phyloP scores from a whole-genome alignment of 53 echinoderm and acorn worm genomes.

The Hippasteria phrygiana region DNA sequence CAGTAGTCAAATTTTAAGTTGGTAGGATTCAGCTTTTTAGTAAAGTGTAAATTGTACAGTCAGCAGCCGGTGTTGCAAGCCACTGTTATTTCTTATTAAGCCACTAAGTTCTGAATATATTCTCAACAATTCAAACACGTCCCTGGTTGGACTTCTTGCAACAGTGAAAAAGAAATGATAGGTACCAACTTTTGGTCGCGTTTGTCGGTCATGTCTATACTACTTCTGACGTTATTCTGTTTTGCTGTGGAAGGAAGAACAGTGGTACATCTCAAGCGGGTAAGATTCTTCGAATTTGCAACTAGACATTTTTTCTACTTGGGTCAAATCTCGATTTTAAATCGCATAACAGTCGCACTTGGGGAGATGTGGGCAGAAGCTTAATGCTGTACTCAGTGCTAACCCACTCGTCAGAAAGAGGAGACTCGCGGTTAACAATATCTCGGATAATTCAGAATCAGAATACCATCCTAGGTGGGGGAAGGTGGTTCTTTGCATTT shows the following conservation, averaged over 20 bases:
- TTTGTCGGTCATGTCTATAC: not conserved
- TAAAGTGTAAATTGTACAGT: not conserved
- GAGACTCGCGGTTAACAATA: too few species aligned
- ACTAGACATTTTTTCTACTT: not conserved
- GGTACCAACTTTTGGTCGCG: not conserved
- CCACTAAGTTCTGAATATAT: not conserved
- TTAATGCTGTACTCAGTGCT: too few species aligned
- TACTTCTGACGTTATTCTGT: not conserved
- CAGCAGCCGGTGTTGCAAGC: not conserved
- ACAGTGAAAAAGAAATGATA: not conserved
- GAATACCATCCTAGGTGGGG: too few species aligned
- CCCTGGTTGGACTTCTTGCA: not conserved
- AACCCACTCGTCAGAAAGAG: too few species aligned
- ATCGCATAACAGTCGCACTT: too few species aligned
- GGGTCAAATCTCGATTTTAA: too few species aligned
- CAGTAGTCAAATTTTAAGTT: conserved; percentile 20
- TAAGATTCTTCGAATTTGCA: not conserved
- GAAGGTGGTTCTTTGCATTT: too few species aligned
- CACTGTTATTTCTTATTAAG: not conserved
- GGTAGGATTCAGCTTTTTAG: not conserved
- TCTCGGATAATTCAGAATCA: too few species aligned
- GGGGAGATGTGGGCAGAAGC: too few species aligned
- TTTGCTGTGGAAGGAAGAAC: not conserved
- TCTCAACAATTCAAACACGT: conserved; percentile 1
- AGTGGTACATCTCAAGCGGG: conserved; percentile 2